Base-by-base conservation (phyloP, 1,140 invertebrate genomes). In the Campoletis sonorensis region DNA sequence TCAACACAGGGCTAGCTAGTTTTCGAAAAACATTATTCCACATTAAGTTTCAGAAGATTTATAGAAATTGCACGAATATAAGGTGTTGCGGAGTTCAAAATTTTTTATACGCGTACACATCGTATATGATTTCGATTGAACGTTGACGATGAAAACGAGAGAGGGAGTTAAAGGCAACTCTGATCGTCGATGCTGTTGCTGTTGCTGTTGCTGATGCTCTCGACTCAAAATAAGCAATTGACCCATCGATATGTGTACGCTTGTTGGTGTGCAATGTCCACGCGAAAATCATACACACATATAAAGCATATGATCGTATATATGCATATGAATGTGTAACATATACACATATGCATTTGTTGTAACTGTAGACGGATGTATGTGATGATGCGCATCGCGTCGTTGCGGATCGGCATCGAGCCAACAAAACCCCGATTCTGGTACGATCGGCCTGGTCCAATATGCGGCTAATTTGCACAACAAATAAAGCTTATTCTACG, bases 391-490 rank as follows among this genome's bases (percentile, higher is more conserved):
- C 49, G 15, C 8, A 21, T 27, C 26, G 67, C 67, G 67, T 49
- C 51, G 71, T 72, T 37, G 67, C 71, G 67, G 67, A 77, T 78
- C 70, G 77, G 61, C 58, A 79, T 76, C 61, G 80, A 80, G 85
- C 84, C 83, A 89, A 90, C 90, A 88, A 89, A 89, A 90, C 85
- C 75, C 85, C 86, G 87, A 61, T 78, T 78, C 88, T 89, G 87
- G 87, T 88, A 89, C 86, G 88, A 85, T 70, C 67, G 67, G 27
- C 67, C 89, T 85, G 86, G 79, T 80, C 88, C 91, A 92, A 92
- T 92, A 92, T 92, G 88, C 88, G 89, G 89, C 90, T 91, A 91
- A 91, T 92, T 92, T 92, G 90, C 90, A 92, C 91, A 92, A 92
- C 91, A 92, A 92, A 92, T 92, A 92, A 92, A 92, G 90, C 90